A percentile compares a stretch with the other conserved stretches of the same genome.
Evolutionary conservation across 2,888 invertebrate genomes (phyloP).

Genomic region (Uropetala carovei): DNA sequence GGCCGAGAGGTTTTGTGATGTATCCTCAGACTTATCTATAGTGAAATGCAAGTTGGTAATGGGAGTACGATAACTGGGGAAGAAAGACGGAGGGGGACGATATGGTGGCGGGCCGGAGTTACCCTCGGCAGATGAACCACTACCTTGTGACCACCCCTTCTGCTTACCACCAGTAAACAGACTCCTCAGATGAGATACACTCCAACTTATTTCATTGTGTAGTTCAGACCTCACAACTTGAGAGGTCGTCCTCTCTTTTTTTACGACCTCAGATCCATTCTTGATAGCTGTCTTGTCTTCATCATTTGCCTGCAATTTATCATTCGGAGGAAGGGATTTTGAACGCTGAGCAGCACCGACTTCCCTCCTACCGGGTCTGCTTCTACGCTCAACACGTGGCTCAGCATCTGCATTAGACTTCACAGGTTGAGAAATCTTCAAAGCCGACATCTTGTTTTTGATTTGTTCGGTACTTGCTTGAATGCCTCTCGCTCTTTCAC

Average conservation of each 20-base stretch:
- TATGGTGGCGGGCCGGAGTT: slow-evolving; percentile 71
- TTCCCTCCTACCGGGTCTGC: slow-evolving; percentile 71
- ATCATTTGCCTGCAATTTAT: slow-evolving; percentile 56
- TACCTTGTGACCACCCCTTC: slow-evolving; percentile 39
- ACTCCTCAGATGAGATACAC: slow-evolving; percentile 72
- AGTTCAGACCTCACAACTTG: slow-evolving; percentile 67
- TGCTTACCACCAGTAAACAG: slow-evolving; percentile 69
- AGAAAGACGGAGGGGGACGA: slow-evolving; percentile 70
- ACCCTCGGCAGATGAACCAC: slow-evolving; percentile 43
- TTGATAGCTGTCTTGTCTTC: slow-evolving; percentile 65
- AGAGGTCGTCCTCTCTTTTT: slow-evolving; percentile 33
- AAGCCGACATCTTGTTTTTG: slow-evolving; percentile 62
- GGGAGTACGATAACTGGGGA: slow-evolving; percentile 70
- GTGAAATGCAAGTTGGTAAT: slow-evolving; percentile 72
- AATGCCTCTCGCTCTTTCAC: slow-evolving; percentile 65
- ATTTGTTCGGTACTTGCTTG: slow-evolving; percentile 66
- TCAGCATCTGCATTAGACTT: slow-evolving; percentile 22
- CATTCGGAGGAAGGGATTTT: slow-evolving; percentile 69
- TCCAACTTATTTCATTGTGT: slow-evolving; percentile 72
- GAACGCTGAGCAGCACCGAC: slow-evolving; percentile 70
- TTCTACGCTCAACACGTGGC: slow-evolving; percentile 69
- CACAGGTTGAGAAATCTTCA: neutral
- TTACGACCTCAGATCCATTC: slow-evolving; percentile 64
- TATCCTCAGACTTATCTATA: slow-evolving; percentile 71
- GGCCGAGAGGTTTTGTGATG: slow-evolving; percentile 67